phyloP scores from a whole-genome alignment of 2,888 invertebrate genomes.

The Lochmaea crataegi region DNA sequence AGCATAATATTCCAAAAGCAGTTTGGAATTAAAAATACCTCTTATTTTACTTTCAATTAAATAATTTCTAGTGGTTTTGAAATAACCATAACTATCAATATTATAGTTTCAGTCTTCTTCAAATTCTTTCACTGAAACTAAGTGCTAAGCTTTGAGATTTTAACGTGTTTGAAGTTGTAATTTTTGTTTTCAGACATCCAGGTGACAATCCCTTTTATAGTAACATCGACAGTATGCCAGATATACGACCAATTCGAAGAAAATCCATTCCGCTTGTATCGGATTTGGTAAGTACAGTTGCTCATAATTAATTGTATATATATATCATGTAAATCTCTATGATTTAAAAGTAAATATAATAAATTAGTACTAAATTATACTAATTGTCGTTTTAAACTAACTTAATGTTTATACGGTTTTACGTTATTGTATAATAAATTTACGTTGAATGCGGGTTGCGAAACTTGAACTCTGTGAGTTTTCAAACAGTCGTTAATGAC shows the following conservation, averaged over 20 bases:
- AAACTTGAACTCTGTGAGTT: background rate
- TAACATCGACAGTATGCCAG: slow-evolving; percentile 99
- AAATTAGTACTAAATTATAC: background rate
- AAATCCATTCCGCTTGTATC: slow-evolving; percentile 99
- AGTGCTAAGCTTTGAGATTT: no score
- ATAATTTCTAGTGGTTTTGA: no score
- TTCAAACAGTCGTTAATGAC: background rate
- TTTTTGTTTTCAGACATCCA: slow-evolving; percentile 76
- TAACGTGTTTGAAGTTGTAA: background rate
- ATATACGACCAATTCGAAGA: slow-evolving; percentile 90
- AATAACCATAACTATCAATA: no score
- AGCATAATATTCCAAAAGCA: no score
- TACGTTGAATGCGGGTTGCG: background rate
- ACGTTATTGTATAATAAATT: background rate
- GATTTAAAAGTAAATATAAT: background rate
- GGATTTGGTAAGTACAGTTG: slow-evolving; percentile 88
- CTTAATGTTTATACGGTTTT: background rate
- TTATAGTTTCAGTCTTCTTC: no score
- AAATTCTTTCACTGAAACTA: no score
- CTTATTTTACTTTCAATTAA: no score
- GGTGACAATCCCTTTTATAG: slow-evolving; percentile 99
- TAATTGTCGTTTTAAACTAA: background rate
- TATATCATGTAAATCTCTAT: slow-evolving; percentile 13
- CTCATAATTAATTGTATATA: slow-evolving; percentile 19
- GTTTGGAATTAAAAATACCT: no score